Conservation (phyloP, 37 sponge, comb jelly and placozoan genomes). For the Lycopodina hypogea region DNA sequence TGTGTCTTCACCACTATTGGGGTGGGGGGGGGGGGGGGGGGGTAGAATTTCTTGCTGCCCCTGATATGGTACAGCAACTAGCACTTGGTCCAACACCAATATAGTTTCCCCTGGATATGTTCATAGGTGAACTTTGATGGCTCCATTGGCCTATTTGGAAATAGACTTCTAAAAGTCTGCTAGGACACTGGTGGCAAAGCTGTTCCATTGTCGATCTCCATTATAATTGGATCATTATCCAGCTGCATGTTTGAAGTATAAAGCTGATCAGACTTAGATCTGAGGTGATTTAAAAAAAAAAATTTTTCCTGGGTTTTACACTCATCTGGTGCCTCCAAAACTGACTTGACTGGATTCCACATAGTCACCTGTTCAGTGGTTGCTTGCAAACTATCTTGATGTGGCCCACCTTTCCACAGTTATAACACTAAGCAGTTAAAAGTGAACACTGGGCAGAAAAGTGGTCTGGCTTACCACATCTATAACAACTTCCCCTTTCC, state of each 20-base stretch:
- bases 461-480: conserved; percentile 3
- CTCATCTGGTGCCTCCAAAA: background rate
- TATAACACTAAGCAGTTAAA: too few relatives aligned
- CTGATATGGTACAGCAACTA: background rate
- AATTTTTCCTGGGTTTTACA: too few relatives aligned
- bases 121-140: too few relatives aligned
- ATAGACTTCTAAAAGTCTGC: background rate
- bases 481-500: background rate
- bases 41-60: background rate
- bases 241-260: background rate
- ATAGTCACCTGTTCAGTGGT: background rate
- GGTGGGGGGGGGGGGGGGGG: too few relatives aligned
- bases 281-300: background rate
- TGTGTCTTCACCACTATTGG: background rate
- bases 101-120: background rate
- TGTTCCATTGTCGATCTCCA: background rate
- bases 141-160: background rate
- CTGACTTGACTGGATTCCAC: background rate
- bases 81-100: background rate
- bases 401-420: conserved; percentile 9
- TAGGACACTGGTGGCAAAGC: background rate
- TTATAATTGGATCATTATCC: background rate
- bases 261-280: too few relatives aligned
- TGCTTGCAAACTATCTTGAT: background rate
- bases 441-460: background rate